Evolutionary conservation across 2,113 vertebrate species (phyloP), one percentile per base, ranked within the genome.

Genomic region (Machaerirhynchus nigripectus): DNA sequence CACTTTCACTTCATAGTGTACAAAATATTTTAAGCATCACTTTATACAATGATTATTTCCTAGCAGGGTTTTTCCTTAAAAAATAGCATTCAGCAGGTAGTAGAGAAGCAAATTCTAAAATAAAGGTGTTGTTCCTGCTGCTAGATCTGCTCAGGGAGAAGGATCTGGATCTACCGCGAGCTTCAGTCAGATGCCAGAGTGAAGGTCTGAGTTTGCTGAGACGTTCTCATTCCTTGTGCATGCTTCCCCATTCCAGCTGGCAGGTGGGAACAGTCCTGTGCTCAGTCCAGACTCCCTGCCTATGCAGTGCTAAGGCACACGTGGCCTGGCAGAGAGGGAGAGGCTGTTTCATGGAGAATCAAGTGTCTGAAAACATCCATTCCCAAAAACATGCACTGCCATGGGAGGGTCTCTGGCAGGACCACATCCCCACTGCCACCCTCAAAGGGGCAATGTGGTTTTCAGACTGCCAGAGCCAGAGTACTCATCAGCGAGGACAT

Each of bases 1-100:
- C 24, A 78, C 89, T 95, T 96, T 87, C 52, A 44, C 89, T 96
- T 89, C 75, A 84, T 23, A 95, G 78, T 40, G 68, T 64, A 86
- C 59, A 60, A 92, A 96, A 93, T 94, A 90, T 90, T 95, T 93
- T 95, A 93, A 94, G 88, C 89, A 85, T 74, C 46, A 37, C 40
- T 95, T 97, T 80, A 52, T 95, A 90, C 55, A 57, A 56, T 53
- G 44, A 85, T 95, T 92, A 90, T 74, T 95, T 81, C 90, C 74
- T 90, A 84, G 81, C 33, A 64, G 74, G 35, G 52, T 67, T 96
- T 95, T 77, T 90, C 78, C 67, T 93, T 96, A 76, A 71, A 93
- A 97, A 87, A 81, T 50, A 80, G n/a, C 57, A 64, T 39, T 33
- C 91, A 74, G 69, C 93, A 94, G 75, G 89, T 73, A 95, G 69